These are phyloP conservation scores for Folsomia manolachei DNA, from an alignment of 2,888 invertebrate genomes.

Conservation along the genomic window DNA sequence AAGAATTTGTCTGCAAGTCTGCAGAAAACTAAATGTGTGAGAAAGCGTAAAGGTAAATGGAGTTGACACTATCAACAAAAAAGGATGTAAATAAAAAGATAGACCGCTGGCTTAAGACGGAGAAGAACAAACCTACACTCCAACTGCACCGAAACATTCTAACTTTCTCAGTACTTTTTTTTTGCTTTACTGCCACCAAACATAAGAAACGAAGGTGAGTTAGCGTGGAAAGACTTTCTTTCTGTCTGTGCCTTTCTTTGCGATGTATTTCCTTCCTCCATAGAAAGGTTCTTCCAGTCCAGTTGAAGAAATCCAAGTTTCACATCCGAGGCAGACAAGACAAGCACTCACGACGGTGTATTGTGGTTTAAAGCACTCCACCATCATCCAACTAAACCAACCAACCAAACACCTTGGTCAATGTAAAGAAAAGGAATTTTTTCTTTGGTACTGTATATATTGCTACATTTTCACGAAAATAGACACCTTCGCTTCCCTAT, in stretches of 20 bases:
- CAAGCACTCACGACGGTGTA: not conserved
- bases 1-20: too few species aligned
- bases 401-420: not conserved
- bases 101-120: slow-evolving; percentile 15
- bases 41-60: slow-evolving; percentile 15
- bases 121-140: not conserved
- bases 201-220: not conserved
- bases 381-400: slow-evolving; percentile 3
- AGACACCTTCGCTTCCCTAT: not conserved
- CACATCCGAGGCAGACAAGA: not conserved
- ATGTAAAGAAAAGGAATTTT: not conserved
- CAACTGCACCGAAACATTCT: not conserved
- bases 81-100: slow-evolving; percentile 22
- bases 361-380: slow-evolving; percentile 20
- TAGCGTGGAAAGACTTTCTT: not conserved
- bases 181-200: not conserved
- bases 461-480: not conserved
- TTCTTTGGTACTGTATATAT: not conserved
- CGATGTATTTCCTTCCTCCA: not conserved
- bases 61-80: not conserved
- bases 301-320: not conserved
- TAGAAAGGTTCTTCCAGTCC: too few species aligned
- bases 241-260: not conserved
- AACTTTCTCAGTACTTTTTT: too few species aligned
- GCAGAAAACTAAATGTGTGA: too few species aligned